Evolutionary conservation across 92 coral and sea anemone genomes (phyloP).

Genomic region (Zoanthus sansibaricus): DNA sequence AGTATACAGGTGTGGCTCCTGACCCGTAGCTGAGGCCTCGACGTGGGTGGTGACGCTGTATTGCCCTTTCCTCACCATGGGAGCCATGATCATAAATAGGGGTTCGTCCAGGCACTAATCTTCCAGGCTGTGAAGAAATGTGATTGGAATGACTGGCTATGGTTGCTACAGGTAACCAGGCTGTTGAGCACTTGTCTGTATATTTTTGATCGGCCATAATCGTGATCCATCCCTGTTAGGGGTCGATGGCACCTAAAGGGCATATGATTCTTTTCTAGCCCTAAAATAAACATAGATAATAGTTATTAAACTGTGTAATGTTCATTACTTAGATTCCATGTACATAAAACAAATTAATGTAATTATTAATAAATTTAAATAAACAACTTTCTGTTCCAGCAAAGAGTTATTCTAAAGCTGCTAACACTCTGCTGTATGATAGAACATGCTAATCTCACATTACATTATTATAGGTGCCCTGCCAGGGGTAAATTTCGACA

Average conservation of each 20-base stretch:
- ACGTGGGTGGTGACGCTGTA: slow-evolving; percentile 38
- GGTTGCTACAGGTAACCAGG: slow-evolving; percentile 47
- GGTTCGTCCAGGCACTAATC: slow-evolving; percentile 43
- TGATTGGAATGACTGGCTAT: slow-evolving; percentile 44
- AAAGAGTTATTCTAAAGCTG: too few relatives aligned
- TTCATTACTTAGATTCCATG: too few relatives aligned
- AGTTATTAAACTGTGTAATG: too few relatives aligned
- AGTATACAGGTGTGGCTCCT: slow-evolving; percentile 24
- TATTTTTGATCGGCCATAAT: slow-evolving; percentile 50
- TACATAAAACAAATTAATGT: too few relatives aligned
- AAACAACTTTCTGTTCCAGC: too few relatives aligned
- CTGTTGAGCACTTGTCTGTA: slow-evolving; percentile 35
- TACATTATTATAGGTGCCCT: too few relatives aligned
- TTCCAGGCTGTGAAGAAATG: slow-evolving; percentile 27
- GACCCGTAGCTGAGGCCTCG: slow-evolving; percentile 37
- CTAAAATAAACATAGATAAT: not conserved
- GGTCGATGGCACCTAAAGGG: slow-evolving; percentile 22
- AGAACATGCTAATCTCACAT: too few relatives aligned
- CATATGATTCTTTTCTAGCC: slow-evolving; percentile 6
- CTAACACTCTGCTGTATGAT: too few relatives aligned
- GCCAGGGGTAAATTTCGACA: too few relatives aligned
- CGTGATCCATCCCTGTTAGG: slow-evolving; percentile 51
- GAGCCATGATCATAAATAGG: slow-evolving; percentile 41
- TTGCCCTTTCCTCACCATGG: slow-evolving; percentile 29
- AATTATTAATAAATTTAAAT: too few relatives aligned